Evolutionary conservation across 2,113 vertebrate genomes (phyloP).

Genomic region (Festucalex cinctus): DNA sequence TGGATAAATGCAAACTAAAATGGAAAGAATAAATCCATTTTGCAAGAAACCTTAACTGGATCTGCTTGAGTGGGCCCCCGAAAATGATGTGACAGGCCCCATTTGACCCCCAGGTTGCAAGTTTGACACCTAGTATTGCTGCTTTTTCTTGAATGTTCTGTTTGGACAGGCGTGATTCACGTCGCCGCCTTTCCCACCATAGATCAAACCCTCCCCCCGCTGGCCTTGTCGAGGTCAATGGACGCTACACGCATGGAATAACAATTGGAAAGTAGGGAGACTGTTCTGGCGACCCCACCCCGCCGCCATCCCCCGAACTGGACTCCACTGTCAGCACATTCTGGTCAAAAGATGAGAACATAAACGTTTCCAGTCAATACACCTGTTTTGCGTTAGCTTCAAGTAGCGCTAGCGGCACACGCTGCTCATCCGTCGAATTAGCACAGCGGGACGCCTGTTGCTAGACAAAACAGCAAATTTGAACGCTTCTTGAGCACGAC

Average conservation of each 20-base stretch:
- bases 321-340: background rate
- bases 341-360: background rate
- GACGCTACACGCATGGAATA: slow-evolving; percentile 24
- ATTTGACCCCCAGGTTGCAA: background rate
- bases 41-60: too few species aligned
- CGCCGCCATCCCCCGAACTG: background rate
- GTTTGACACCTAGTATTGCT: slow-evolving; percentile 13
- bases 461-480: background rate
- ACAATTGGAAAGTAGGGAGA: slow-evolving; percentile 49
- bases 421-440: background rate
- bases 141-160: slow-evolving; percentile 23
- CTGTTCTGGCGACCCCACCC: slow-evolving; percentile 37
- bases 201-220: slow-evolving; percentile 51
- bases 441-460: background rate
- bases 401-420: background rate
- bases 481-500: background rate
- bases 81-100: background rate
- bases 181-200: slow-evolving; percentile 42
- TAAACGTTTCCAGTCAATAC: background rate
- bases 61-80: background rate
- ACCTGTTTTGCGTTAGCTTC: slow-evolving; percentile 5
- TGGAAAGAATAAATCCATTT: too few species aligned
- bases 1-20: too few species aligned
- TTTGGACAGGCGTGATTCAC: slow-evolving; percentile 28
- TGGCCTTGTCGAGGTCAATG: slow-evolving; percentile 36